A percentile compares a stretch with the other conserved stretches of the same genome.
Evolutionary conservation across 2,113 vertebrate species (phyloP).

Genomic region (Trachemys scripta): DNA sequence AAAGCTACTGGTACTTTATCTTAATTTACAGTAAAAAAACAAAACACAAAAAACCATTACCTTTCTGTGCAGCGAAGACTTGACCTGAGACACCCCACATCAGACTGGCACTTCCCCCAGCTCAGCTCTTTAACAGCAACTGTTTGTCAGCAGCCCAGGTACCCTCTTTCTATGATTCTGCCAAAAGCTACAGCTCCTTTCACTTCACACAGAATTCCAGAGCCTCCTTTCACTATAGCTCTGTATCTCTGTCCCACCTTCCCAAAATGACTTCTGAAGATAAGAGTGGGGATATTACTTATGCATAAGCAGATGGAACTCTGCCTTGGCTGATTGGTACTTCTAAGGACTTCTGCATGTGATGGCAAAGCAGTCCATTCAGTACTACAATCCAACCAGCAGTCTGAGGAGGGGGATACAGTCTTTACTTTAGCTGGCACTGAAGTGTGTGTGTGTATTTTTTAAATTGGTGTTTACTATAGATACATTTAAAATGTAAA

Average conservation of each 20-base stretch:
- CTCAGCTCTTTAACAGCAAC: background rate
- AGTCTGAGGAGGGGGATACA: background rate
- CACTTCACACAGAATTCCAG: background rate
- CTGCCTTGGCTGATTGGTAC: fast-evolving
- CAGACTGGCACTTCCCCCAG: background rate
- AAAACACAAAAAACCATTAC: too few relatives aligned
- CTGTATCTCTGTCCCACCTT: background rate
- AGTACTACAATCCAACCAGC: background rate
- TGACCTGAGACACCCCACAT: background rate
- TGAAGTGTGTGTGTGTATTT: background rate
- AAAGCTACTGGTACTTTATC: background rate
- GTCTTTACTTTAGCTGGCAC: background rate
- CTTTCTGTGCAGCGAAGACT: background rate
- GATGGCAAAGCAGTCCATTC: background rate
- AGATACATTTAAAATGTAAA: background rate
- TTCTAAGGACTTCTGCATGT: background rate
- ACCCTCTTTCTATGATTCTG: background rate
- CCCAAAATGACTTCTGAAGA: background rate
- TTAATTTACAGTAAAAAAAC: too few relatives aligned
- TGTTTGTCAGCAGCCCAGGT: background rate
- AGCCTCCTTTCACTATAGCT: background rate
- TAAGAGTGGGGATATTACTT: background rate
- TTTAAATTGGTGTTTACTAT: background rate
- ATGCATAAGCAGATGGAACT: background rate
- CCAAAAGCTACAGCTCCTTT: background rate